Evolutionary conservation across 2,888 invertebrate species (phyloP).

Genomic region (Callyntrura sp.): DNA sequence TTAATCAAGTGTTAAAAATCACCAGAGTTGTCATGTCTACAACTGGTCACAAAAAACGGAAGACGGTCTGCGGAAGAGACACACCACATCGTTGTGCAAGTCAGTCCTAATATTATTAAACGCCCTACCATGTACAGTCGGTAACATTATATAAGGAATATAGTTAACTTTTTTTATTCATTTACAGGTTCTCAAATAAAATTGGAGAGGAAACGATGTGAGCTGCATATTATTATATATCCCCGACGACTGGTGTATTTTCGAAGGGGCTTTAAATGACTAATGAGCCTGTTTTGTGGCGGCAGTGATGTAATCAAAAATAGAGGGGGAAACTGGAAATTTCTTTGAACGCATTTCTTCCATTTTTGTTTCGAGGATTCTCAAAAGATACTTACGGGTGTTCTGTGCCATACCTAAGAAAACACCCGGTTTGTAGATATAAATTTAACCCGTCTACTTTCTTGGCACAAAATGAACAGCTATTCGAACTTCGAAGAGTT

Average conservation of each 20-base stretch:
- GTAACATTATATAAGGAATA: too few species aligned
- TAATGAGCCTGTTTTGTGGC: conserved; percentile 57
- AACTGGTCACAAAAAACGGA: too few species aligned
- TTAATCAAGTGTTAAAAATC: too few species aligned
- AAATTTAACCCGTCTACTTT: conserved; percentile 17
- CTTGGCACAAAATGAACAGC: conserved; percentile 62
- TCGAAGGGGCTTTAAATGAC: conserved; percentile 53
- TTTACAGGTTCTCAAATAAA: too few species aligned
- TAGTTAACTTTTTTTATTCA: too few species aligned
- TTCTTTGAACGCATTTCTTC: conserved; percentile 38
- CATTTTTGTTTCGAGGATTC: conserved; percentile 44
- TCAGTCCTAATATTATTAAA: too few species aligned
- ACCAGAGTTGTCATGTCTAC: too few species aligned
- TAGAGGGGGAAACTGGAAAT: neutral
- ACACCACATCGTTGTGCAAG: too few species aligned
- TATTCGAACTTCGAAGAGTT: conserved; percentile 31
- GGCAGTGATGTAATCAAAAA: conserved; percentile 58
- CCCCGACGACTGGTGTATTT: neutral
- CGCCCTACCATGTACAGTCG: too few species aligned
- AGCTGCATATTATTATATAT: conserved; percentile 55
- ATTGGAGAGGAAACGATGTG: conserved; percentile 60
- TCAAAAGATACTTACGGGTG: too few species aligned
- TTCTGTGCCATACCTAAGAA: too few species aligned
- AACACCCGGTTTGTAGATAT: neutral
- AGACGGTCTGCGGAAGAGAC: too few species aligned